Percentiles rank a stretch among this genome's conserved stretches.
phyloP scores from a whole-genome alignment of 2,888 invertebrate genomes.

The Erebia ligea region DNA sequence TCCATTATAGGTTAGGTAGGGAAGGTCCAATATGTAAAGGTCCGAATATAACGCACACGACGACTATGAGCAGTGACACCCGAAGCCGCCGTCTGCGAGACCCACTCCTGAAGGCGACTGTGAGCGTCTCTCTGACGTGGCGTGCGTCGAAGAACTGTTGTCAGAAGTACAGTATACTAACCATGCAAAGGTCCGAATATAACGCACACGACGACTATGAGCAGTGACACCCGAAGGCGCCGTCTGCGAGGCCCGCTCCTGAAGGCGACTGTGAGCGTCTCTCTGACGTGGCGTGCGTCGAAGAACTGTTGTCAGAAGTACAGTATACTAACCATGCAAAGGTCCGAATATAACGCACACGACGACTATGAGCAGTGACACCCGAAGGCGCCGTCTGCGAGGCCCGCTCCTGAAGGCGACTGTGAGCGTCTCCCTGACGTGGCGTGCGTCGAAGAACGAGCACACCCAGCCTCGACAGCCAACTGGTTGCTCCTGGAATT shows the following conservation, averaged over 20 bases:
- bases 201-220: constrained; percentile 62
- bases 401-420: constrained; percentile 80
- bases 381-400: constrained; percentile 71
- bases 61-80: constrained; percentile 36
- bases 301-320: constrained; percentile 53
- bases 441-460: constrained; percentile 77
- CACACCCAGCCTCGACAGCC: constrained; percentile 76
- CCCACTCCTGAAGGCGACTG: constrained; percentile 40
- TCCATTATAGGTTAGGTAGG: too few species aligned
- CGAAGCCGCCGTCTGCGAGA: too few species aligned
- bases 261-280: constrained; percentile 82
- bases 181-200: constrained; percentile 83
- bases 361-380: constrained; percentile 78
- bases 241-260: constrained; percentile 48
- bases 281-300: constrained; percentile 75
- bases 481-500: constrained; percentile 69
- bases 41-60: constrained; percentile 80
- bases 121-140: too few species aligned
- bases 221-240: constrained; percentile 37
- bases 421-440: constrained; percentile 78
- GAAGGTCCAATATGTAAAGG: too few species aligned
- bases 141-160: too few species aligned
- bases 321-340: constrained; percentile 70
- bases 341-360: constrained; percentile 83
- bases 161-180: constrained; percentile 46